phyloP scores from a whole-genome alignment of 2,888 invertebrate genomes.

The Diaperis boleti region DNA sequence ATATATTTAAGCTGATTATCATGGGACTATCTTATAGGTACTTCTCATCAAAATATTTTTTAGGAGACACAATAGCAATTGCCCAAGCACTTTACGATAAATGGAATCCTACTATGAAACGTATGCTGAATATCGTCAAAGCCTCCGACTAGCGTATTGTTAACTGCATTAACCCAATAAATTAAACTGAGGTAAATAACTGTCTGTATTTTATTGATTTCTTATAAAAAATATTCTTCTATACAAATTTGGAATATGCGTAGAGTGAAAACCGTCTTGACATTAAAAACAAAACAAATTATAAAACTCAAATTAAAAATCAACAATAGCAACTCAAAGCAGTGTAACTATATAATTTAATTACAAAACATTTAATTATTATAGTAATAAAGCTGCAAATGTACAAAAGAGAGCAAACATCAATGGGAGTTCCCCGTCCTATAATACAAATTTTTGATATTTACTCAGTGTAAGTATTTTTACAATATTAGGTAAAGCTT shows the following conservation, averaged over 20 bases:
- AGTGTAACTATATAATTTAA: slow-evolving; percentile 34
- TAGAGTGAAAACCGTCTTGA: slow-evolving; percentile 1
- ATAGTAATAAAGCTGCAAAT: slow-evolving; percentile 45
- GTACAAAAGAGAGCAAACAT: slow-evolving; percentile 30
- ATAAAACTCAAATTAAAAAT: slow-evolving; percentile 32
- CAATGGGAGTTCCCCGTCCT: slow-evolving; percentile 7
- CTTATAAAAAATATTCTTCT: slow-evolving; percentile 11
- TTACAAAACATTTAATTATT: slow-evolving; percentile 37
- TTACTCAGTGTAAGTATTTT: slow-evolving; percentile 13
- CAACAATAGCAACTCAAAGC: slow-evolving; percentile 46
- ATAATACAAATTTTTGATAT: slow-evolving; percentile 8
- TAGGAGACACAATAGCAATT: slow-evolving; percentile 56
- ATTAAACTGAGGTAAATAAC: neutral
- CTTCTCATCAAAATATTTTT: too few relatives aligned
- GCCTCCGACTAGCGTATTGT: too few relatives aligned
- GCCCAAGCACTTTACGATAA: slow-evolving; percentile 54
- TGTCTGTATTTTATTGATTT: neutral
- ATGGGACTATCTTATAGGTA: too few relatives aligned
- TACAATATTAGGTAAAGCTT: slow-evolving; percentile 31
- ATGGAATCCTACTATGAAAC: slow-evolving; percentile 32
- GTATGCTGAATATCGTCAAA: too few relatives aligned
- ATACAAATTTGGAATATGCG: slow-evolving; percentile 15
- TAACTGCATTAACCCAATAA: too few relatives aligned
- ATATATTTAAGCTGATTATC: too few relatives aligned
- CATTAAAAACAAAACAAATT: slow-evolving; percentile 36